Evolutionary conservation across 2,888 invertebrate species (phyloP).

Genomic region (Plusia festucae): DNA sequence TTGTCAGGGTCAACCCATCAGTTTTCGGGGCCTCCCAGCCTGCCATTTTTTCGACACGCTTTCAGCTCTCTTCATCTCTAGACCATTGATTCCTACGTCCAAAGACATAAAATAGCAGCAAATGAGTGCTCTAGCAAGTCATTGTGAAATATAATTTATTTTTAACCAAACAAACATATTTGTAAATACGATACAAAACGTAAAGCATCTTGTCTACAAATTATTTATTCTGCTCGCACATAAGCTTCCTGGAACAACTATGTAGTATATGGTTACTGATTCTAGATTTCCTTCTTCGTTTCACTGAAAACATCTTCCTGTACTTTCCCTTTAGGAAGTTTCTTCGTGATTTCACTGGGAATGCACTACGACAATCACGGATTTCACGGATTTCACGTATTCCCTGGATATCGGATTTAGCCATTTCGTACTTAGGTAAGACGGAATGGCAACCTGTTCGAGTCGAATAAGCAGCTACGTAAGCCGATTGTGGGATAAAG

Average conservation of each 20-base stretch:
- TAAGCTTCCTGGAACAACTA: slow-evolving; percentile 24
- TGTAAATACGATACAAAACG: slow-evolving; percentile 13
- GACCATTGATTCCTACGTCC: too few species aligned
- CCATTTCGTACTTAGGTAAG: slow-evolving; percentile 19
- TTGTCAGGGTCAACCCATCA: too few species aligned
- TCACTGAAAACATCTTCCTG: slow-evolving; percentile 70
- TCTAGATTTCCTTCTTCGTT: slow-evolving; percentile 67
- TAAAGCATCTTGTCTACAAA: slow-evolving; percentile 2
- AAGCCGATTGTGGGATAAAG: slow-evolving; percentile 65
- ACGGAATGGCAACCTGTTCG: slow-evolving; percentile 18
- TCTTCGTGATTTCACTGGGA: slow-evolving; percentile 64
- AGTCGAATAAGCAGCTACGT: slow-evolving; percentile 64
- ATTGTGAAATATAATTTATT: slow-evolving; percentile 13
- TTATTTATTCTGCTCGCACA: slow-evolving; percentile 14
- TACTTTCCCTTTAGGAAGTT: slow-evolving; percentile 70
- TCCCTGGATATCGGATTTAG: slow-evolving; percentile 37
- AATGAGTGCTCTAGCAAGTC: background rate
- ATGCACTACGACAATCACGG: slow-evolving; percentile 43
- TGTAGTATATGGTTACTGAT: slow-evolving; percentile 38
- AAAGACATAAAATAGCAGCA: too few species aligned
- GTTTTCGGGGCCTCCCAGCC: too few species aligned
- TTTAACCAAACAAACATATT: slow-evolving; percentile 18
- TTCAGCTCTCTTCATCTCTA: too few species aligned
- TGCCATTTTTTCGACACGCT: too few species aligned
- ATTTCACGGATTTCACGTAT: slow-evolving; percentile 34